Conservation (phyloP, 2,113 vertebrate species). For the Hippocampus mohnikei region DNA sequence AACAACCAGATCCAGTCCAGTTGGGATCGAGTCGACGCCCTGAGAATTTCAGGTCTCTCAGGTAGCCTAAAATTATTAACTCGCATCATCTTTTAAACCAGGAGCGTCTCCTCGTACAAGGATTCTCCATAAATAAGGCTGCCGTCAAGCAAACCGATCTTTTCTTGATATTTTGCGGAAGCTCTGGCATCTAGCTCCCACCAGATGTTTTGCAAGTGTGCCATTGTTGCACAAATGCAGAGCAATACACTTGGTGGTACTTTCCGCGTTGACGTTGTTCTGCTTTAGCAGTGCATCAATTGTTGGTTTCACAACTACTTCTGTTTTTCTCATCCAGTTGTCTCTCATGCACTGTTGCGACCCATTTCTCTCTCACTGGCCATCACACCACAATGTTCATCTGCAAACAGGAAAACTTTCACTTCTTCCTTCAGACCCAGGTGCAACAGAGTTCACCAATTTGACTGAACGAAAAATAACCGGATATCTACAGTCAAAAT, state of each 20-base stretch:
- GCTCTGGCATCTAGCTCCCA: neutral
- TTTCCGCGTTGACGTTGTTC: constrained; percentile 23
- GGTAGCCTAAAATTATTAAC: neutral
- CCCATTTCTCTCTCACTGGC: neutral
- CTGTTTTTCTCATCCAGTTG: neutral
- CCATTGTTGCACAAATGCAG: constrained; percentile 18
- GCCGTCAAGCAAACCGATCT: no score
- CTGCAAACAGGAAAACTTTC: neutral
- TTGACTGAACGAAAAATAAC: neutral
- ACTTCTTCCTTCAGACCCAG: neutral
- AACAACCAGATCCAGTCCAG: no score
- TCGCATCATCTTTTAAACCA: neutral
- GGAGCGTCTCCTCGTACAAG: no score
- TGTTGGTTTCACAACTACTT: constrained; percentile 29
- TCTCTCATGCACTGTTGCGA: neutral
- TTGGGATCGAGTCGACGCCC: neutral
- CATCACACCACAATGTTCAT: no score
- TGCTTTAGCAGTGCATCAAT: constrained; percentile 25
- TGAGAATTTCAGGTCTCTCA: neutral
- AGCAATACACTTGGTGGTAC: neutral
- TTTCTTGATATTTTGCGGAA: neutral
- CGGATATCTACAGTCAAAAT: neutral
- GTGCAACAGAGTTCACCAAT: neutral
- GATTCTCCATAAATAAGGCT: neutral
- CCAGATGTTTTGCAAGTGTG: constrained; percentile 5